Conservation (phyloP, 2,113 vertebrate species). For the Ahaetulla prasina region DNA sequence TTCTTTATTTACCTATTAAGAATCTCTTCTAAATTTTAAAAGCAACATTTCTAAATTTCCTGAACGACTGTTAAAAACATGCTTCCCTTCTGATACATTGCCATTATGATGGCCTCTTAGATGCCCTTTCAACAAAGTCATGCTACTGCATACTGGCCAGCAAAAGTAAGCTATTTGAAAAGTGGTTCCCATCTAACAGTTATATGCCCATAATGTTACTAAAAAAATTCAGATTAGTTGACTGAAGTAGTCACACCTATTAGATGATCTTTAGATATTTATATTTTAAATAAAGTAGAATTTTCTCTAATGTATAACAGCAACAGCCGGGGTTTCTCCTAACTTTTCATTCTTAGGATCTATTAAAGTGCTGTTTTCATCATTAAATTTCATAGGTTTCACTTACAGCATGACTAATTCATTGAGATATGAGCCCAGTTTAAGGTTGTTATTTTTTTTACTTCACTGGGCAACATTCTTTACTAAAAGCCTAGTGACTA, state of each 20-base stretch:
- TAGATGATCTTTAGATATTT: neutral
- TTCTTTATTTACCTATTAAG: neutral
- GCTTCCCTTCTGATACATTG: slow-evolving; percentile 1
- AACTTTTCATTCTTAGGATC: neutral
- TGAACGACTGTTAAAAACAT: neutral
- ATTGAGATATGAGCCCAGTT: neutral
- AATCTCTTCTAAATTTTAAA: neutral
- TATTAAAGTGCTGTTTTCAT: neutral
- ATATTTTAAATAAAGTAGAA: neutral
- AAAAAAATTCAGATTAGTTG: neutral
- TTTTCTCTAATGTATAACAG: neutral
- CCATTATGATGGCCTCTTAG: neutral
- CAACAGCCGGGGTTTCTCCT: slow-evolving; percentile 2
- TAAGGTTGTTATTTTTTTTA: neutral
- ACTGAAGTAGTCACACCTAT: neutral
- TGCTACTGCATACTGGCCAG: neutral
- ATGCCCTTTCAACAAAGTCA: neutral
- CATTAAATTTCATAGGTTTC: neutral
- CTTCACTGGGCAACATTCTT: neutral
- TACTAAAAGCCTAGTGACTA: neutral
- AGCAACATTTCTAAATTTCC: neutral
- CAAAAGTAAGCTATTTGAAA: neutral
- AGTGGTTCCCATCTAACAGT: neutral
- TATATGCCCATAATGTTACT: neutral
- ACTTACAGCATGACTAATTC: neutral